Evolutionary conservation across 2,113 vertebrate genomes (phyloP).

Genomic region (Lagopus muta): DNA sequence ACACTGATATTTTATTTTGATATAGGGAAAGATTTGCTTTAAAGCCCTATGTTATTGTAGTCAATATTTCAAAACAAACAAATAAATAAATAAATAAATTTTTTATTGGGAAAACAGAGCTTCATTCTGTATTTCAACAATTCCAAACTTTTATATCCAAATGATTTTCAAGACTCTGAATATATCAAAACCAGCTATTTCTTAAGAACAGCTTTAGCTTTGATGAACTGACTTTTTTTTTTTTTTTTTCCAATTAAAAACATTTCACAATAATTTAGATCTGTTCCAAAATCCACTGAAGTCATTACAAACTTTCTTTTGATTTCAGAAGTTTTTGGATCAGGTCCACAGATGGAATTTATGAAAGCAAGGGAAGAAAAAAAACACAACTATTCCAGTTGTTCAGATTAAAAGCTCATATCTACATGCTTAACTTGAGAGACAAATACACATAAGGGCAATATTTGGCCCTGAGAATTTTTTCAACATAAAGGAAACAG

Average conservation of each 20-base stretch:
- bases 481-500: constrained; percentile 12
- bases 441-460: not conserved
- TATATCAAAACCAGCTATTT: not conserved
- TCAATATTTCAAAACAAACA: not conserved
- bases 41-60: not conserved
- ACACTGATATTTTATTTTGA: not conserved
- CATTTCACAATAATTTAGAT: constrained; percentile 15
- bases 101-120: not conserved
- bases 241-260: not conserved
- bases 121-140: not conserved
- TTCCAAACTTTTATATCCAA: not conserved
- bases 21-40: not conserved
- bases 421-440: not conserved
- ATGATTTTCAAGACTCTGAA: not conserved
- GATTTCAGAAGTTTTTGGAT: constrained; percentile 32
- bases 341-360: not conserved
- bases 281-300: constrained; percentile 17
- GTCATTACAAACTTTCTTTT: not conserved
- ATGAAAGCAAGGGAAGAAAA: not conserved
- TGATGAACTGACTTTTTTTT: not conserved
- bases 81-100: not conserved
- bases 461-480: not conserved
- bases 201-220: not conserved
- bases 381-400: not conserved
- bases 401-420: constrained; percentile 3